Conservation (phyloP, 1,140 invertebrate genomes). For the Paraescarpia echinospica region DNA sequence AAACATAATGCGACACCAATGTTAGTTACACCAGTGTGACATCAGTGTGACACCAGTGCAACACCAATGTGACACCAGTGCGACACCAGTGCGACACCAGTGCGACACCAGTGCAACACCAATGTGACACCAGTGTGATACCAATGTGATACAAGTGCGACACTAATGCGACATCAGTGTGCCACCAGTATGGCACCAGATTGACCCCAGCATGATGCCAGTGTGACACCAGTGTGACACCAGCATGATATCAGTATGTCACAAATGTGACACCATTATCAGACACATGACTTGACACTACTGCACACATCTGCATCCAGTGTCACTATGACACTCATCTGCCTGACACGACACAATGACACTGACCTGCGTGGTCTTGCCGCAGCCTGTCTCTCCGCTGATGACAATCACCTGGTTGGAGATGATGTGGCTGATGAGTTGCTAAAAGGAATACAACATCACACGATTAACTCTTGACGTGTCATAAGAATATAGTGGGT, state of each 20-base stretch:
- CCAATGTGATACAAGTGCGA: not conserved
- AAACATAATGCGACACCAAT: too few relatives aligned
- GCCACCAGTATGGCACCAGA: not conserved
- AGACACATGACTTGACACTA: not conserved
- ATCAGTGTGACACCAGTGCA: not conserved
- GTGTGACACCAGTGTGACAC: not conserved
- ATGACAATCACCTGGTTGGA: conserved; percentile 52
- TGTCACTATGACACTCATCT: not conserved
- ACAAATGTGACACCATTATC: too few relatives aligned
- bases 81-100: too few relatives aligned
- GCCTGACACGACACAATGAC: not conserved
- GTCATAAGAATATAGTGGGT: not conserved
- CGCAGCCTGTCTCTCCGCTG: conserved; percentile 58
- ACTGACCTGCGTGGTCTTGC: conserved; percentile 57
- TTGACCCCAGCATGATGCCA: not conserved
- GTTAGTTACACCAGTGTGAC: too few relatives aligned
- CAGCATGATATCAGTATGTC: not conserved
- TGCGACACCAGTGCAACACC: not conserved
- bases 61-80: not conserved
- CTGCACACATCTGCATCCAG: not conserved
- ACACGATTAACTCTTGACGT: not conserved
- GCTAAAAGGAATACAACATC: conserved; percentile 31
- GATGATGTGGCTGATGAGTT: conserved; percentile 40
- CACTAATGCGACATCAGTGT: too few relatives aligned
- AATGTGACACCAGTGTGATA: not conserved